Evolutionary conservation across 2,113 vertebrate species (phyloP).

Genomic region (Pteropus alecto): DNA sequence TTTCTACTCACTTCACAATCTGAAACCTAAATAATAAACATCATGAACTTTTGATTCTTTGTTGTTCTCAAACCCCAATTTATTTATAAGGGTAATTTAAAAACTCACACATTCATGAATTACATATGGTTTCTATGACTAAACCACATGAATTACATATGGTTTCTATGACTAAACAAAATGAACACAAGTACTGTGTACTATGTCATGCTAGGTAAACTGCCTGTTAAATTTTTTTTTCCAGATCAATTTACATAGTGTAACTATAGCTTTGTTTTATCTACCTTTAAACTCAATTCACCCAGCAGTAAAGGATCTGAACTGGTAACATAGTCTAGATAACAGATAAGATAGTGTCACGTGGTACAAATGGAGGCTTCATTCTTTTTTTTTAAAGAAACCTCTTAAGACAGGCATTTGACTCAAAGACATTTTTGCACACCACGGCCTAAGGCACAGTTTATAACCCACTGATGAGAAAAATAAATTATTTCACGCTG

Average conservation of each 20-base stretch:
- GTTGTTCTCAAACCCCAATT: background rate
- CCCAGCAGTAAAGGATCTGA: slow-evolving; percentile 71
- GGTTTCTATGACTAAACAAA: slow-evolving; percentile 38
- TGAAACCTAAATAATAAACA: slow-evolving; percentile 27
- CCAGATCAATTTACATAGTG: slow-evolving; percentile 73
- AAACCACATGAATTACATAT: background rate
- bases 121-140: slow-evolving; percentile 21
- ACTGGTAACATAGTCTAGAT: slow-evolving; percentile 67
- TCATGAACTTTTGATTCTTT: background rate
- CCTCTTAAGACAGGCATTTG: slow-evolving; percentile 25
- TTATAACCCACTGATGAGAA: slow-evolving; percentile 34
- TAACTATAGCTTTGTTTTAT: slow-evolving; percentile 73
- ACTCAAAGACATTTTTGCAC: slow-evolving; percentile 48
- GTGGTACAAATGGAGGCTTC: slow-evolving; percentile 49
- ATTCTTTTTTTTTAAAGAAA: slow-evolving; percentile 64
- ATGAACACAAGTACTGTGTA: background rate
- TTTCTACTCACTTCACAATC: slow-evolving; percentile 28
- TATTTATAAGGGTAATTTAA: slow-evolving; percentile 2
- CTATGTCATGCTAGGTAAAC: slow-evolving; percentile 41
- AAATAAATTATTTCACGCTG: slow-evolving; percentile 38
- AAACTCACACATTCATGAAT: background rate
- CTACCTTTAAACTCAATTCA: slow-evolving; percentile 73
- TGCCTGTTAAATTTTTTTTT: slow-evolving; percentile 50
- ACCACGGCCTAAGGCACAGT: background rate
- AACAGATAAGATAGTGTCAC: slow-evolving; percentile 67